Evolutionary conservation across 2,888 invertebrate genomes (phyloP).

Genomic region (Cryptocheilus praepositus): DNA sequence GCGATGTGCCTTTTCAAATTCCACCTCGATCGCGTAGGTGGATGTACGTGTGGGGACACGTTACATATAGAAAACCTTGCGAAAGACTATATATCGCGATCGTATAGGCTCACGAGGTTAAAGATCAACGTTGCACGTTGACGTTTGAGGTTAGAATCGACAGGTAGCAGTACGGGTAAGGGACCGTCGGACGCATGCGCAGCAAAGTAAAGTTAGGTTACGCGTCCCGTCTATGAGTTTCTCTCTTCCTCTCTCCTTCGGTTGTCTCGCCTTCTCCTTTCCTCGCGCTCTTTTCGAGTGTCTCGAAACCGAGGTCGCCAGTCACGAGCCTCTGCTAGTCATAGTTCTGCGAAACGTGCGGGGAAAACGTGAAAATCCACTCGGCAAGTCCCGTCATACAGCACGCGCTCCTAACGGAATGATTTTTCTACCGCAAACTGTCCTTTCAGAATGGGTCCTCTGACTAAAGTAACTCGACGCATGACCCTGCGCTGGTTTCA

Average conservation of each 20-base stretch:
- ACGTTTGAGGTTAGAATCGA: slow-evolving; percentile 71
- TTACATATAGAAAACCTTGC: neutral
- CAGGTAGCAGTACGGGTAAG: slow-evolving; percentile 61
- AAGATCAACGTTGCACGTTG: slow-evolving; percentile 56
- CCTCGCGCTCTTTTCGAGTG: neutral
- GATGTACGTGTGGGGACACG: slow-evolving; percentile 4
- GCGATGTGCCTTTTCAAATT: slow-evolving; percentile 17
- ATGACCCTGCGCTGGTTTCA: too few relatives aligned
- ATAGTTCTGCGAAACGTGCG: too few relatives aligned
- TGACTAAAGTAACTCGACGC: too few relatives aligned
- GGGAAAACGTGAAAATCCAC: too few relatives aligned
- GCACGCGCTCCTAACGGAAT: too few relatives aligned
- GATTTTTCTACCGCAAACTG: too few relatives aligned
- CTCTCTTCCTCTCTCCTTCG: slow-evolving; percentile 1
- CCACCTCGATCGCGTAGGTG: slow-evolving; percentile 6
- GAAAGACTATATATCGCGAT: slow-evolving; percentile 22
- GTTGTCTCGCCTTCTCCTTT: neutral
- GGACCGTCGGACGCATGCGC: slow-evolving; percentile 52
- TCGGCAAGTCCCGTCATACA: too few relatives aligned
- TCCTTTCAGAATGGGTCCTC: too few relatives aligned
- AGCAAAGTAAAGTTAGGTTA: slow-evolving; percentile 24
- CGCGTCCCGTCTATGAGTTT: slow-evolving; percentile 24
- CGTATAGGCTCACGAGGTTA: slow-evolving; percentile 30
- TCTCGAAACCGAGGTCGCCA: slow-evolving; percentile 13
- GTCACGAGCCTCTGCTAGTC: neutral